These are phyloP conservation scores for Metacarcinus magister DNA, from an alignment of 2,888 invertebrate species.

Conservation along the genomic window DNA sequence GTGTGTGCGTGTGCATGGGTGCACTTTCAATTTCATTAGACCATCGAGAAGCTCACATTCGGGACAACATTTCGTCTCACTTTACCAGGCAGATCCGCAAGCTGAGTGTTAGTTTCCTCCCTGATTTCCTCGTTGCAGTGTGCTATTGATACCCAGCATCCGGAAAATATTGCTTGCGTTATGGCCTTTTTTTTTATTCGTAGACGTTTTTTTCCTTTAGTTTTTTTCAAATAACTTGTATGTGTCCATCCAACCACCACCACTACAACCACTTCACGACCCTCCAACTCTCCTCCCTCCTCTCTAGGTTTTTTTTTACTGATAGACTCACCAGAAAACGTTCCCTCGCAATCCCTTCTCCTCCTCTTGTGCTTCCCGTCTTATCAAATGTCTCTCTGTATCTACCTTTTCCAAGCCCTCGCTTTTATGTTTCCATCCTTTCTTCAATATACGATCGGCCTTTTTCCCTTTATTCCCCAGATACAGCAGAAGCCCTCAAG, in stretches of 20 bases:
- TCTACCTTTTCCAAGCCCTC: not conserved
- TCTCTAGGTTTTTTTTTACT: too few species aligned
- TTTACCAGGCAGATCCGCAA: not conserved
- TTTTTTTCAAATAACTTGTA: too few species aligned
- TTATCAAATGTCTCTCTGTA: not conserved
- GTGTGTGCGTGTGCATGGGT: not conserved
- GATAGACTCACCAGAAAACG: too few species aligned
- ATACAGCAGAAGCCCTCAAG: too few species aligned
- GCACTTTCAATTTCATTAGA: not conserved
- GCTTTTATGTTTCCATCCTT: too few species aligned
- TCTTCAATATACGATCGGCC: too few species aligned
- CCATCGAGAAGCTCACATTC: not conserved
- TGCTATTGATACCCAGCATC: not conserved
- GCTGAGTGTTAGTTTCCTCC: not conserved
- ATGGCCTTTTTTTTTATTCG: too few species aligned
- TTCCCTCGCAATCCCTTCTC: not conserved
- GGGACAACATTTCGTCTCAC: not conserved
- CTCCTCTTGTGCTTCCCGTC: not conserved
- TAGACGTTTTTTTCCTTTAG: too few species aligned
- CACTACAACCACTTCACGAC: not conserved
- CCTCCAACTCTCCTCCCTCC: too few species aligned
- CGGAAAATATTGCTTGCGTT: too few species aligned
- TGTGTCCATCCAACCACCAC: not conserved
- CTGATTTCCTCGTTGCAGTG: not conserved
- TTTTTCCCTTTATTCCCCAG: too few species aligned